Evolutionary conservation across 2,797 vertebrate genomes (phyloP), one percentile per base, ranked within the genome.

Genomic region (Oreonectes daqikongensis): DNA sequence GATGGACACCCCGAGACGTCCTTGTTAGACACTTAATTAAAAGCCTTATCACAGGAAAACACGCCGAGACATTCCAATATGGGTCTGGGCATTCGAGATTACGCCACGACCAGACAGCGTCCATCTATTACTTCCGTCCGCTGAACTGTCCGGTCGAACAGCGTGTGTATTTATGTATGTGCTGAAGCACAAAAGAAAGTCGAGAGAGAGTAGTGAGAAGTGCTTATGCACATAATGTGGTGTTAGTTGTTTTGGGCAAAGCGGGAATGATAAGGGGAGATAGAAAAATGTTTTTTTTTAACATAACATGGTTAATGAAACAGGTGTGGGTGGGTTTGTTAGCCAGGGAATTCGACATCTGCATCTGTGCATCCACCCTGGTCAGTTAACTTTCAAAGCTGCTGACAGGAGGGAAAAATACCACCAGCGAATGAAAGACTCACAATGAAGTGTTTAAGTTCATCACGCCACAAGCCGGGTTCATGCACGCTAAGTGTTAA

Each of bases 391-490:
- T 66, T 79, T 57, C 72, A 73, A 38, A 73, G 72, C 17, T 70
- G 65, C 32, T 26, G 67, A 59, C 35, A 77, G 57, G 14, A 38
- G 30, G 11, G 18, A 4, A 35, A 22, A 59, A 69, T 59, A 64
- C 67, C 84, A 65, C 38, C 44, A 63, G 17, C 4, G 26, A 69
- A 77, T 78, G 59, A 77, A 71, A 69, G 57, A 42, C 69, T 48
- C 79, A 89, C 86, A 89, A 90, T 91, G 79, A 90, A 87, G 89
- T 93, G 91, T 91, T 93, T 93, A 92, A 93, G 87, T 91, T 90
- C 81, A 93, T 92, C 86, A 88, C 78, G 70, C 85, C 68, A 14
- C 83, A 87, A 86, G 89, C 85, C 81, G 79, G 8, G 69, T 65
- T 84, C 80, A 86, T 83, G 83, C 83, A 82, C 52, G 78, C 81